phyloP scores from a whole-genome alignment of 1,140 invertebrate species.

The Musca vetustissima region DNA sequence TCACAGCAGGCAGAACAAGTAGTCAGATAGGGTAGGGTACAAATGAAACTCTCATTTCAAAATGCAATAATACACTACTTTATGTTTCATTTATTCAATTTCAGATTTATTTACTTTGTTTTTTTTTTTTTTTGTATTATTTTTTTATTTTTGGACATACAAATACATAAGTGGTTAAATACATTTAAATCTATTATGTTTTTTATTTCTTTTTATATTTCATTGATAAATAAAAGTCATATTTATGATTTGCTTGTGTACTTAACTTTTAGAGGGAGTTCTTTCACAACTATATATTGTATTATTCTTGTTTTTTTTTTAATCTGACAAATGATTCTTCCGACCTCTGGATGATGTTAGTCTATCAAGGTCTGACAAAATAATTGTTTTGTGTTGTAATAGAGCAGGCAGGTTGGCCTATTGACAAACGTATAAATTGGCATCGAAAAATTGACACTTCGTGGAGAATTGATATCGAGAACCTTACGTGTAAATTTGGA shows the following conservation, averaged over 20 bases:
- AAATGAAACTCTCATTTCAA: too few species aligned
- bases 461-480: conserved; percentile 11
- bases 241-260: background rate
- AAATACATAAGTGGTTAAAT: conserved; percentile 16
- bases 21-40: too few species aligned
- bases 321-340: background rate
- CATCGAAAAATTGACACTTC: conserved; percentile 5
- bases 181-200: background rate
- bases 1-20: too few species aligned
- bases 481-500: background rate
- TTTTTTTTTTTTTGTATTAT: background rate
- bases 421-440: background rate
- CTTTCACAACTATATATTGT: background rate
- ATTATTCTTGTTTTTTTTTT: too few species aligned
- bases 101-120: too few species aligned
- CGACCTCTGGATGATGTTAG: too few species aligned
- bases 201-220: background rate
- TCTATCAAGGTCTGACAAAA: too few species aligned
- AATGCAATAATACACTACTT: too few species aligned
- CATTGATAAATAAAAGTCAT: background rate
- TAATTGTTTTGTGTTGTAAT: background rate
- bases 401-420: background rate
- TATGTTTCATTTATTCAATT: too few species aligned
- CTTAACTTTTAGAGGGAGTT: background rate
- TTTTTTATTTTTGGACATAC: conserved; percentile 13